Evolutionary conservation across 2,797 vertebrate genomes (phyloP).

Genomic region (Molossus molossus): DNA sequence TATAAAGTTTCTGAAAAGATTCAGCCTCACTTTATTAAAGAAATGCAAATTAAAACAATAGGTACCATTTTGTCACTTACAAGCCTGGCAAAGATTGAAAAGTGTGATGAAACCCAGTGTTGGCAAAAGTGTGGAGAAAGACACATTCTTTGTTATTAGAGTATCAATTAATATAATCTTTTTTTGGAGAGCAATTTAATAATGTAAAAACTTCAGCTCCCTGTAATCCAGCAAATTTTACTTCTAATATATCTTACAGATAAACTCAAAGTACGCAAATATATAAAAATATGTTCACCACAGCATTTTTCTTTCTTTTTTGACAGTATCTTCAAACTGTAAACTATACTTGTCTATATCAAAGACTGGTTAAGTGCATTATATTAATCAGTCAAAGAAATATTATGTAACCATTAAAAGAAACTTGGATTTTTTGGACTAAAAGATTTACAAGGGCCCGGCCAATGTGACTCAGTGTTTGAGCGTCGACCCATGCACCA

Average conservation of each 20-base stretch:
- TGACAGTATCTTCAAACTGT: slow-evolving; percentile 1
- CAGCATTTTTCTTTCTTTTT: slow-evolving; percentile 1
- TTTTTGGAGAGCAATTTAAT: background rate
- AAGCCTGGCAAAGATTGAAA: background rate
- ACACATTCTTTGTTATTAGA: background rate
- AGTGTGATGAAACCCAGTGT: background rate
- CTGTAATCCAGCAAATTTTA: background rate
- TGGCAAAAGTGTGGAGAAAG: background rate
- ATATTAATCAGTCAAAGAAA: slow-evolving; percentile 34
- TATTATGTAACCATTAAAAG: background rate
- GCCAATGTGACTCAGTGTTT: too few species aligned
- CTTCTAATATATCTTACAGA: background rate
- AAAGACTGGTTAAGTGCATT: slow-evolving; percentile 31
- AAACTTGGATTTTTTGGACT: background rate
- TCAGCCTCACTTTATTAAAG: background rate
- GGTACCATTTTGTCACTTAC: background rate
- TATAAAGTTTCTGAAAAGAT: background rate
- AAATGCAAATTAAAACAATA: slow-evolving; percentile 27
- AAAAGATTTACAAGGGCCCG: background rate
- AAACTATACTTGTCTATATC: background rate
- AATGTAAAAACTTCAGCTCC: slow-evolving; percentile 2
- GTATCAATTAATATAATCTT: background rate
- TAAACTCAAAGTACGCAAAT: background rate
- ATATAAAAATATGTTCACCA: background rate
- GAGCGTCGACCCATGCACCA: too few species aligned